A percentile compares a stretch with the other conserved stretches of the same genome.
phyloP scores from a whole-genome alignment of 2,113 vertebrate genomes.

The Sebastes fasciatus region DNA sequence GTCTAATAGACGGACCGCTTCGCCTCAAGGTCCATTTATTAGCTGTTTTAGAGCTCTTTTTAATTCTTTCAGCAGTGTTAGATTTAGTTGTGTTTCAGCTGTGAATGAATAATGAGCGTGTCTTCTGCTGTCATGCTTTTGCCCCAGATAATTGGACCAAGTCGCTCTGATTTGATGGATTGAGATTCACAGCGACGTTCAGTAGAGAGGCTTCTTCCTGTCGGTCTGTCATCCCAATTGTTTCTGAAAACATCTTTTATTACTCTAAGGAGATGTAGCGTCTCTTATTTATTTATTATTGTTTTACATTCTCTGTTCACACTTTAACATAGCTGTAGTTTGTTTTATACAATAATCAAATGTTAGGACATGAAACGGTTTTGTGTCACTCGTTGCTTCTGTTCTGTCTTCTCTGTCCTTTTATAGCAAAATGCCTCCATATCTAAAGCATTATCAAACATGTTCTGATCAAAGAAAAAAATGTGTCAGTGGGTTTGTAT shows the following conservation, averaged over 20 bases:
- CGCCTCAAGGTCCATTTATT: not conserved
- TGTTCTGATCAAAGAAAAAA: constrained; percentile 35
- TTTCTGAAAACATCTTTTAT: constrained; percentile 37
- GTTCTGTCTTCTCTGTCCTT: constrained; percentile 36
- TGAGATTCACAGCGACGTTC: constrained; percentile 10
- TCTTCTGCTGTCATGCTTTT: constrained; percentile 31
- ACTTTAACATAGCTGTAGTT: constrained; percentile 33
- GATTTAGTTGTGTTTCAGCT: not conserved
- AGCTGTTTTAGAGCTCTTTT: not conserved
- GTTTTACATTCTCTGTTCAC: constrained; percentile 32
- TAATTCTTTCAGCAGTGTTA: not conserved
- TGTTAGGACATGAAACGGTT: constrained; percentile 10
- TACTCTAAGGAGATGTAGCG: constrained; percentile 47
- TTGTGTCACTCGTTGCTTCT: not conserved
- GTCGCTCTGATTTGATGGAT: constrained; percentile 16
- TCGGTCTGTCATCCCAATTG: constrained; percentile 15
- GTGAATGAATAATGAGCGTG: not conserved
- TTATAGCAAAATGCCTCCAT: constrained; percentile 31
- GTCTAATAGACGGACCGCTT: not conserved
- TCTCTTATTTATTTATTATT: constrained; percentile 72
- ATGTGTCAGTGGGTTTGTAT: constrained; percentile 48
- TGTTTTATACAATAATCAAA: constrained; percentile 42
- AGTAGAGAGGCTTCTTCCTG: constrained; percentile 18
- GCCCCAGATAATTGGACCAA: constrained; percentile 71
- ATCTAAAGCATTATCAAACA: constrained; percentile 12